A percentile compares a stretch with the other conserved stretches of the same genome.
Conservation (phyloP, 1,140 invertebrate genomes). For the Antheraea pernyi region DNA sequence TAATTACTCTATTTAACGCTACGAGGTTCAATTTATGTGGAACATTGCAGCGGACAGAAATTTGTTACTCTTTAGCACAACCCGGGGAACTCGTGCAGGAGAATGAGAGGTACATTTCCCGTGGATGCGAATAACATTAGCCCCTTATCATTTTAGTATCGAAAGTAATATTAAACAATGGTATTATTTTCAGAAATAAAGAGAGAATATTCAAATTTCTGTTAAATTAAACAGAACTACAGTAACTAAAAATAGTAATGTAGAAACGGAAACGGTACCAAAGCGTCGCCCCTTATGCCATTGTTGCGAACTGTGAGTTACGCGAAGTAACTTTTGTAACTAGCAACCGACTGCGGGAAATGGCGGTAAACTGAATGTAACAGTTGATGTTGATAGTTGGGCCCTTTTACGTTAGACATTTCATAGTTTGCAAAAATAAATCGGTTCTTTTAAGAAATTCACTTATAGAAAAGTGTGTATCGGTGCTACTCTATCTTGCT, state of each 20-base stretch:
- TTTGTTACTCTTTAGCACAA: too few species aligned
- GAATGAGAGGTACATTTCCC: too few species aligned
- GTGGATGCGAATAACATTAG: too few species aligned
- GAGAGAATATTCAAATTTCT: not conserved
- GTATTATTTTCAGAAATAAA: not conserved
- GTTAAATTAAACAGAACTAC: conserved; percentile 37
- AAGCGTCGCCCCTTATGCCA: conserved; percentile 50
- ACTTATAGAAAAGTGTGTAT: too few species aligned
- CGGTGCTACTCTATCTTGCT: too few species aligned
- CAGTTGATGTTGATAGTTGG: conserved; percentile 36
- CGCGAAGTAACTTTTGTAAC: conserved; percentile 43
- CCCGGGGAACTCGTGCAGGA: too few species aligned
- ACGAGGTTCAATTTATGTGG: too few species aligned
- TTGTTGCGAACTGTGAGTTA: conserved; percentile 45
- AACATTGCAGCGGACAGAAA: too few species aligned
- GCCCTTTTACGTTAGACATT: conserved; percentile 1
- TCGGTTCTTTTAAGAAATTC: too few species aligned
- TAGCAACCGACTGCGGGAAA: conserved; percentile 38
- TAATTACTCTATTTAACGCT: too few species aligned
- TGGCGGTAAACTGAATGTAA: conserved; percentile 31
- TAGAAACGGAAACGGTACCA: conserved; percentile 51
- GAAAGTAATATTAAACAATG: not conserved
- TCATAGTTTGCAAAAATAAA: not conserved
- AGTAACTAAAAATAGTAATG: conserved; percentile 48
- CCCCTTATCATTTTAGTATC: too few species aligned